Base-by-base conservation (phyloP, 2,888 invertebrate species). In the Helobdella robusta region DNA sequence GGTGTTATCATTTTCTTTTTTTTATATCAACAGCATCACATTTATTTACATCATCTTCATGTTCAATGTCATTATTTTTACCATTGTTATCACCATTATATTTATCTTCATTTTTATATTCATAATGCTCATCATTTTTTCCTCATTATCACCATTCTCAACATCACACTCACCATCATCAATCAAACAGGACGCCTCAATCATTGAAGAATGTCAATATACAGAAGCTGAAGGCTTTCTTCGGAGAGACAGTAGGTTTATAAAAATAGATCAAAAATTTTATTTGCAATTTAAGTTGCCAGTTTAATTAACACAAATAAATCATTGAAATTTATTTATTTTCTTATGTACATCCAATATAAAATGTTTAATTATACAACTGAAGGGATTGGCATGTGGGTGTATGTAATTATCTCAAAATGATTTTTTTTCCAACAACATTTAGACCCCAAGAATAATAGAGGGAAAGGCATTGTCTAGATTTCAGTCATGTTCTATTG, bases 161-260 rank as follows among this genome's bases (percentile, higher is more conserved):
- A n/a, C n/a, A n/a, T n/a, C n/a, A n/a, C n/a, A n/a, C n/a, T n/a
- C n/a, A n/a, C n/a, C n/a, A n/a, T n/a, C n/a, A n/a, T n/a, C n/a
- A n/a, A n/a, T n/a, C 15, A 48, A 48, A 25, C 5, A 20, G 23
- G 6, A 48, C 48, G 8, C 48, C 61, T 30, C 61, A 50, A 2
- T n/a, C 36, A 32, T 35, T 87, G 86, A 85, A 87, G 86, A 73
- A 74, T 58, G 77, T 76, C 66, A 70, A 68, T 60, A 77, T 79
- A 67, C 75, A 76, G 67, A 80, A 80, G 70, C 72, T 80, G 63
- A 80, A 79, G 68, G 73, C 76, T 35, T 78, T 80, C 71, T 80
- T 80, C 74, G 81, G 79, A 64, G 80, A 80, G 72, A 78, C 76
- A 75, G 80, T 79, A 72, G 70, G 71, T 44, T 59, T 6, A 2